phyloP scores from a whole-genome alignment of 2,888 invertebrate species.

The Teleogryllus oceanicus region DNA sequence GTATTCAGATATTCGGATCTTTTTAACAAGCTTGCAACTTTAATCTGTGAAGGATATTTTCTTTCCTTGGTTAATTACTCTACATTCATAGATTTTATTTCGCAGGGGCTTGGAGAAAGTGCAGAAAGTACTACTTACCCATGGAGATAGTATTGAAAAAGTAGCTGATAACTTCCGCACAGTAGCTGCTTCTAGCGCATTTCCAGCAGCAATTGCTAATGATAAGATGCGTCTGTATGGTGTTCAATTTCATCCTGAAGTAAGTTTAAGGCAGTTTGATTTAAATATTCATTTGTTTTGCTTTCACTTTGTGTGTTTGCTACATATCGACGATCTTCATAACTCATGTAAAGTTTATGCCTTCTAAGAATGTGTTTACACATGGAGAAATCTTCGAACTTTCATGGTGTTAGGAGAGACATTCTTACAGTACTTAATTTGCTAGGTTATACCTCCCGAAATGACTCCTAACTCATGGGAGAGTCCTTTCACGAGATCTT shows the following conservation, averaged over 20 bases:
- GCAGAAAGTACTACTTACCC: constrained; percentile 90
- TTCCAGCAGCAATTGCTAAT: constrained; percentile 86
- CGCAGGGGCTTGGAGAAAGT: constrained; percentile 79
- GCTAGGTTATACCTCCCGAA: no score
- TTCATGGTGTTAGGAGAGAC: no score
- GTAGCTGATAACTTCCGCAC: constrained; percentile 85
- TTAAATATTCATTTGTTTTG: background rate
- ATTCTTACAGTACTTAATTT: no score
- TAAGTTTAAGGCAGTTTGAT: constrained; percentile 42
- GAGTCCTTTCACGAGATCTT: no score
- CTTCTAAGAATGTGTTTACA: background rate
- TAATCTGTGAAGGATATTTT: no score
- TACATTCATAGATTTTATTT: constrained; percentile 29
- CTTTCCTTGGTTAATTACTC: no score
- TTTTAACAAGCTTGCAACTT: no score
- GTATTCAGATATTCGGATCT: no score
- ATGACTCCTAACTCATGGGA: no score
- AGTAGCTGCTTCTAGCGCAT: constrained; percentile 77
- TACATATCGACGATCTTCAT: background rate
- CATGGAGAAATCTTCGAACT: no score
- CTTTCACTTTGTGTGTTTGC: constrained; percentile 18
- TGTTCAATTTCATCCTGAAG: constrained; percentile 98
- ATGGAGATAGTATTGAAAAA: constrained; percentile 93
- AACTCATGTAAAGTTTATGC: background rate
- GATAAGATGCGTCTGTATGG: constrained; percentile 89